These are phyloP conservation scores for Aplysina aerophoba DNA, from an alignment of 37 sponge, comb jelly and placozoan genomes.

Conservation along the genomic window DNA sequence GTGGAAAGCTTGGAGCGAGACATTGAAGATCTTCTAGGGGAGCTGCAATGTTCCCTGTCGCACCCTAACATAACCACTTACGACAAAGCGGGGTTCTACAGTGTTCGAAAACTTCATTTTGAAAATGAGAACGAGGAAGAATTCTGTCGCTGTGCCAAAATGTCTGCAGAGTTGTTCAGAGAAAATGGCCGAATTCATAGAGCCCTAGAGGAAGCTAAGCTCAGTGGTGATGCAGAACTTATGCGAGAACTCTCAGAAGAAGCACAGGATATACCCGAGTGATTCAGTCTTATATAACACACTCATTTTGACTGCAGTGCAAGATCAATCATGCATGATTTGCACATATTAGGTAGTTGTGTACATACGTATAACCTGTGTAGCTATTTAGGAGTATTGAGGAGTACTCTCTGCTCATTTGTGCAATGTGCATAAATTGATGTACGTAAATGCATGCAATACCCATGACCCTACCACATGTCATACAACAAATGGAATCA, in stretches of 20 bases:
- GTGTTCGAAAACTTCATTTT: neutral
- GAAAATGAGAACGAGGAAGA: neutral
- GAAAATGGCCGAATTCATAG: neutral
- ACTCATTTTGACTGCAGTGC: neutral
- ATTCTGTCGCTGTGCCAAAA: neutral
- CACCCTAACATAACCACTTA: neutral
- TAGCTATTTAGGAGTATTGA: no score
- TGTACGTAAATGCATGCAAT: no score
- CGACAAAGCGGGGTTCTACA: neutral
- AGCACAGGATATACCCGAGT: no score
- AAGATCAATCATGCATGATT: no score
- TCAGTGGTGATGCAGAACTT: neutral
- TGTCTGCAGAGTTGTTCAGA: neutral
- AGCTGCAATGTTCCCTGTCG: neutral
- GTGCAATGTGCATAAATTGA: no score
- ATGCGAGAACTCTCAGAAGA: neutral
- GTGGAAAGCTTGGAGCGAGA: neutral
- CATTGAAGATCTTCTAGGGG: neutral
- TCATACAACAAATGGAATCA: no score
- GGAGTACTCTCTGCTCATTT: no score
- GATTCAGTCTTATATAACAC: neutral
- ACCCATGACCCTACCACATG: no score
- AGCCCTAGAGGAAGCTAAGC: neutral
- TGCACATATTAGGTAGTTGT: no score
- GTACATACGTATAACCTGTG: neutral